Evolutionary conservation across 1,140 invertebrate genomes (phyloP), one percentile per base, ranked within the genome.

Genomic region (Acromyrmex heyeri): DNA sequence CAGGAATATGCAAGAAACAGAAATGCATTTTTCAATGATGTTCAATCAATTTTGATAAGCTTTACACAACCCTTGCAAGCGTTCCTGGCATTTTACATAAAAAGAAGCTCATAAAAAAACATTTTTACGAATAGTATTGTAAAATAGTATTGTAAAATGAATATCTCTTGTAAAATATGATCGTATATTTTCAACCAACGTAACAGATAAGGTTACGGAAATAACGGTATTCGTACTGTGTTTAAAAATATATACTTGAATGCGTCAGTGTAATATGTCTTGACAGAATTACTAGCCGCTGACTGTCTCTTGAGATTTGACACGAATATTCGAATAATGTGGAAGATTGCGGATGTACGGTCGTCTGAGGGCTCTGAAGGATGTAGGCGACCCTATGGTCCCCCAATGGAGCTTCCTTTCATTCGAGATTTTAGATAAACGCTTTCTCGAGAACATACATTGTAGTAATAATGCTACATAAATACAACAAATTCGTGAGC

Each of bases 401-500:
- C 44, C 38, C 48, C n/a, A 57, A 34, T 34, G 50, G 64, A 67
- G 86, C 64, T 89, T 89, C 44, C 67, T 59, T 55, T 73, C 81
- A 57, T 88, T 72, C 21, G 38, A 82, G 38, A 79, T 85, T 67
- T 73, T 50, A 55, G 34, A 85, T 64, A 14, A 76, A 27, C 21
- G 61, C 83, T 88, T 88, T 87, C 78, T 61, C 86, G 12, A 50
- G 59, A 67, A 65, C 7, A 70, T 59, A 16, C 57, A 55, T 38
- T 38, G 7, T 38, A 38, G 34, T n/a, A 7, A 69, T 50, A 18
- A 27, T 21, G 53, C 14, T 30, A 14, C 7, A n/a, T 48, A 57
- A 27, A 10, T 55, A 21, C 44, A 50, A 65, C 27, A 12, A 16
- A 38, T 53, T 67, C 4, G 16, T 18, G 69, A 79, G 14, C 7